phyloP scores from a whole-genome alignment of 2,797 vertebrate species.

The Rachycentron canadum region DNA sequence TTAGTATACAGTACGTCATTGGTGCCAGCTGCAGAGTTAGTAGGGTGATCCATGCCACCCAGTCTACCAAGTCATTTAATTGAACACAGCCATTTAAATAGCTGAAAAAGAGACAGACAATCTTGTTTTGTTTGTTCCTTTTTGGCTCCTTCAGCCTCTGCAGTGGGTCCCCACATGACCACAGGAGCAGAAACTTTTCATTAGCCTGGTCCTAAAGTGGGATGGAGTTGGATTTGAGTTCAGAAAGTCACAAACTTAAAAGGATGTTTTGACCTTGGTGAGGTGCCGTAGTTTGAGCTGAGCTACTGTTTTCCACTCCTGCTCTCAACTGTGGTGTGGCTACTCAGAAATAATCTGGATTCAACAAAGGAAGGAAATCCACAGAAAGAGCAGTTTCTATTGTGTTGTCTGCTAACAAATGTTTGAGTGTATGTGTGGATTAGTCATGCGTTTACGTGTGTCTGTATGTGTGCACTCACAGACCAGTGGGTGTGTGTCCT shows the following conservation, averaged over 20 bases:
- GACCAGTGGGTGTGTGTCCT: conserved; percentile 12
- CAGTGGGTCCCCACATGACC: conserved; percentile 33
- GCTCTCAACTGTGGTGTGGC: conserved; percentile 56
- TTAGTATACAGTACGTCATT: conserved; percentile 26
- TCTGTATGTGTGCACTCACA: neutral
- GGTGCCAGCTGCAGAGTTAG: conserved; percentile 39
- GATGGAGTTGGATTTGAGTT: conserved; percentile 27
- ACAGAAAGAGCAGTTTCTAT: conserved; percentile 59
- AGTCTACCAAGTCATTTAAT: neutral
- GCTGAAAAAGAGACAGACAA: neutral
- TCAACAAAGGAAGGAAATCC: conserved; percentile 79
- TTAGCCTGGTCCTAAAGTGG: conserved; percentile 31
- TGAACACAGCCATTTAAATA: neutral
- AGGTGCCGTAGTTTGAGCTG: conserved; percentile 10
- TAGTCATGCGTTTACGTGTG: conserved; percentile 13
- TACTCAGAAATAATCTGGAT: conserved; percentile 69
- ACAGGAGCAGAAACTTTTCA: conserved; percentile 52
- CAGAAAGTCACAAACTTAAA: neutral
- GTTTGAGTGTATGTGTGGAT: conserved; percentile 34
- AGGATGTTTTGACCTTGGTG: conserved; percentile 5
- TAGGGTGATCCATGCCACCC: neutral
- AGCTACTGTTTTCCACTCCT: conserved; percentile 32
- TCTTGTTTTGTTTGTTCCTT: neutral
- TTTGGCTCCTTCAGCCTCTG: conserved; percentile 13
- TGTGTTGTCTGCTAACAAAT: conserved; percentile 55